phyloP scores from a whole-genome alignment of 2,797 vertebrate genomes.

The Capromys pilorides region DNA sequence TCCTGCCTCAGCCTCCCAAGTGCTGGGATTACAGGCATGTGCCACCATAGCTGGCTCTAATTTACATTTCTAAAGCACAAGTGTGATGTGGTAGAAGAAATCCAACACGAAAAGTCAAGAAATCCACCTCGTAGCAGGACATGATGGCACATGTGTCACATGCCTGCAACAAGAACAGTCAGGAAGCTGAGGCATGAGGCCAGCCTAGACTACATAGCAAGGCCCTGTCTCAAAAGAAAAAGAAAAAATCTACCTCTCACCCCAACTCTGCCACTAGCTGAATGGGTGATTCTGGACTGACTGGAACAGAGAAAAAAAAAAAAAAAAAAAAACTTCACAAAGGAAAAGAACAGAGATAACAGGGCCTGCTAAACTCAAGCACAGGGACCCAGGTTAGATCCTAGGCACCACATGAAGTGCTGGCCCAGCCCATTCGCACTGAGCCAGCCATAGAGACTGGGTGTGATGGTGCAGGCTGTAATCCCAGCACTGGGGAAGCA shows the following conservation, averaged over 20 bases:
- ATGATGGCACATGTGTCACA: background rate
- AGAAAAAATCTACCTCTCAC: background rate
- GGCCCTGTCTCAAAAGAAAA: background rate
- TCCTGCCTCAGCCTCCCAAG: too few relatives aligned
- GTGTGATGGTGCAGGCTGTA: too few relatives aligned
- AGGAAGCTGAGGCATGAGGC: background rate
- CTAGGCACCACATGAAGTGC: too few relatives aligned
- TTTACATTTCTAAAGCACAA: conserved; percentile 33
- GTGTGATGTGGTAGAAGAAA: background rate
- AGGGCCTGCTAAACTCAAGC: too few relatives aligned
- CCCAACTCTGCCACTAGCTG: conserved; percentile 1
- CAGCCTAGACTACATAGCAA: background rate
- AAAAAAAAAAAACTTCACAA: conserved; percentile 45
- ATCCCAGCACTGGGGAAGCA: too few relatives aligned
- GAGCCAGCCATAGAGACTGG: too few relatives aligned
- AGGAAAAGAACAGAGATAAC: conserved; percentile 53
- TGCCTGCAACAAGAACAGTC: background rate
- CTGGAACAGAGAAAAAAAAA: background rate
- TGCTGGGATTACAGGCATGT: too few relatives aligned
- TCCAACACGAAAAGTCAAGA: background rate
- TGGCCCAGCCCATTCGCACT: too few relatives aligned
- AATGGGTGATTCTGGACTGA: background rate
- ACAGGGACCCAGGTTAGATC: too few relatives aligned
- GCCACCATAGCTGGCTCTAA: too few relatives aligned
- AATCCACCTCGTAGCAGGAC: background rate